Conservation (phyloP, 2,888 invertebrate species). For the Mantis religiosa region DNA sequence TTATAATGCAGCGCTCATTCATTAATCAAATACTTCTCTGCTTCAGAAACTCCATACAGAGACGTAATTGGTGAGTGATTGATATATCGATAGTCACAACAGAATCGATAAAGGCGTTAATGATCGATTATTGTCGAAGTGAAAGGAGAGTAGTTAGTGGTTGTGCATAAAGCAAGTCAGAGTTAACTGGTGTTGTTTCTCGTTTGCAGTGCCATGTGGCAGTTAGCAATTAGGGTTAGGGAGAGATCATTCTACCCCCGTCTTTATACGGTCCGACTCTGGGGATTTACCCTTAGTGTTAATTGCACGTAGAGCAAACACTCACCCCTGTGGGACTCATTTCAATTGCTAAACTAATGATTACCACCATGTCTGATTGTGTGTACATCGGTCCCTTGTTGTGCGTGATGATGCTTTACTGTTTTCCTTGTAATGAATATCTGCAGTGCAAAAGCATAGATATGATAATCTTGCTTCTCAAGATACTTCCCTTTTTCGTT, state of each 20-base stretch:
- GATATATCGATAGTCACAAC: not conserved
- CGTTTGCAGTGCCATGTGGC: not conserved
- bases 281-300: not conserved
- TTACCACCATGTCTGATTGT: not conserved
- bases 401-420: not conserved
- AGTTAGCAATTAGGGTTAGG: not conserved
- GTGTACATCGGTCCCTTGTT: not conserved
- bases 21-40: not conserved
- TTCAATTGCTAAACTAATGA: slow-evolving; percentile 27
- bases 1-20: too few species aligned
- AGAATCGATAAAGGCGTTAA: not conserved
- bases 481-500: too few species aligned
- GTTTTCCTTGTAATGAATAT: not conserved
- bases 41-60: not conserved
- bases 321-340: slow-evolving; percentile 10
- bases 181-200: not conserved
- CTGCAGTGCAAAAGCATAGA: not conserved
- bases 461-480: too few species aligned
- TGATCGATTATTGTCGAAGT: not conserved
- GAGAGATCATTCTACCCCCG: not conserved
- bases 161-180: not conserved
- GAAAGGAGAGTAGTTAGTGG: not conserved
- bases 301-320: not conserved
- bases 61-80: not conserved
- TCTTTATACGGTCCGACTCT: not conserved